Base-by-base conservation (phyloP, 2,797 vertebrate genomes). In the Sphenodon punctatus region DNA sequence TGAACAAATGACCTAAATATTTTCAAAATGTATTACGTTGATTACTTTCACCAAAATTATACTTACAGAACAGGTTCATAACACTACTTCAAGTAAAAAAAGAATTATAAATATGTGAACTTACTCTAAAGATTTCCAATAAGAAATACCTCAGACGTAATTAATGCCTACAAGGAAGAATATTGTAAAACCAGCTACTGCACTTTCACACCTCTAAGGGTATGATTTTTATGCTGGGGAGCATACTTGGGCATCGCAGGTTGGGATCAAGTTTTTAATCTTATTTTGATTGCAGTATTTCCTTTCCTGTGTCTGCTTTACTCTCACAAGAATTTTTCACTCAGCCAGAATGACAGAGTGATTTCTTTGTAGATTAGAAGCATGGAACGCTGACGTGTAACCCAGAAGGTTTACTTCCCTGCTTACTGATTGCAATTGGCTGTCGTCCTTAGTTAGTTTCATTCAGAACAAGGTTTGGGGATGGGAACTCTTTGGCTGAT, bases 1-100 rank as follows among this genome's bases (percentile, higher is more conserved):
- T 80, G 34, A 74, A 70, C 68, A 85, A 90, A 78, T 87, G 59
- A 45, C 64, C 46, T 65, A 77, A 86, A 67, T 30, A 49, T 32
- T 32, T 32, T 17, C 60, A n/a, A 64, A 64, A 78, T 71, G 17
- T 75, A 76, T 86, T 39, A 55, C 5, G 17, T 32, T 15, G 55
- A 19, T 30, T 78, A 49, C 89, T 61, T 84, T 65, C 64, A 60
- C 71, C 39, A 72, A 80, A 88, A 55, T 30, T 27, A 32, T 55
- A 82, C 69, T 41, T 19, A 22, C n/a, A 64, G 51, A 82, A 72
- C 41, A 60, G 60, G n/a, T 27, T 56, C 64, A 69, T 64, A 48
- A 23, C 23, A 48, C 23, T 25, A 48, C 46, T 23, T 48, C 23
- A 49, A 25, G 23, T 48, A n/a, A n/a, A 49, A 49, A 43, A 49